Evolutionary conservation across 1,140 invertebrate genomes (phyloP).

Genomic region (Sogatella furcifera): DNA sequence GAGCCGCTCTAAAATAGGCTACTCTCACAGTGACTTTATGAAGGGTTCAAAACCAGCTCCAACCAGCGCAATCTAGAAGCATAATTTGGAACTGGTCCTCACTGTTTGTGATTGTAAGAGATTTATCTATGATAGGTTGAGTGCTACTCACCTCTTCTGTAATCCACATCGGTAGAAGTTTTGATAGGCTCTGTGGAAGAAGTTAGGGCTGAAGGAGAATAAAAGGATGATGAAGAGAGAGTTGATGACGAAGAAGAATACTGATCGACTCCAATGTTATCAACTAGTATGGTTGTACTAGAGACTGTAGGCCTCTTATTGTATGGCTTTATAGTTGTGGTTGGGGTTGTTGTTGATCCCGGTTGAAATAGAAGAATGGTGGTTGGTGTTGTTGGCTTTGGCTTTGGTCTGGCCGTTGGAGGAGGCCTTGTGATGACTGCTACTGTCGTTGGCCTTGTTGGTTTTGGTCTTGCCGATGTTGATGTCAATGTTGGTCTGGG

Average conservation of each 20-base stretch:
- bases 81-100: too few species aligned
- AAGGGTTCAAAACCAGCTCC: too few species aligned
- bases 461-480: neutral
- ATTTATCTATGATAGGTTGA: neutral
- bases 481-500: neutral
- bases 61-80: too few species aligned
- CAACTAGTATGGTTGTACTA: neutral
- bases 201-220: neutral
- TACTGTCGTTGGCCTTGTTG: constrained; percentile 1
- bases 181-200: constrained; percentile 1
- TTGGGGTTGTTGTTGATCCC: neutral
- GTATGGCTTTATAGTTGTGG: constrained; percentile 5
- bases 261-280: neutral
- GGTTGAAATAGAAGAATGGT: constrained; percentile 10
- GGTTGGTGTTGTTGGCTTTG: neutral
- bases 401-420: constrained; percentile 4
- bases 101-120: neutral
- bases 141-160: constrained; percentile 43
- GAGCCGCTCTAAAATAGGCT: too few species aligned
- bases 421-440: constrained; percentile 10
- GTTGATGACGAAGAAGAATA: neutral
- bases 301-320: constrained; percentile 4
- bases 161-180: constrained; percentile 39
- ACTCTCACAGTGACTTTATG: too few species aligned
- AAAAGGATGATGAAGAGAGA: constrained; percentile 24